Evolutionary conservation across 2,113 vertebrate genomes (phyloP), one percentile per base, ranked within the genome.

Genomic region (Acanthochromis polyacanthus): DNA sequence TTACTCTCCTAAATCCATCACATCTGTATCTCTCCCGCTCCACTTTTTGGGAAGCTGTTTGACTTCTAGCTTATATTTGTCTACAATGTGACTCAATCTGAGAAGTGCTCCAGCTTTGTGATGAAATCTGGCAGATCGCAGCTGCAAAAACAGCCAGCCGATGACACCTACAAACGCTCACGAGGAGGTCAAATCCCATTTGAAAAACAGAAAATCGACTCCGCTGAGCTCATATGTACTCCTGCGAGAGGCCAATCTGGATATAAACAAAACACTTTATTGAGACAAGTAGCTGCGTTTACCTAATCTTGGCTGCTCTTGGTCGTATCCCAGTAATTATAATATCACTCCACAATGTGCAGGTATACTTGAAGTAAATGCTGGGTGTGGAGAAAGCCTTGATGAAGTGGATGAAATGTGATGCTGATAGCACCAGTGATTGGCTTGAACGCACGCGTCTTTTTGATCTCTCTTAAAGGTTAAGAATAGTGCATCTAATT

Each of bases 181-280:
- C 1, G 17, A 68, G 25, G 50, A 75, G 46, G 57, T 84, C 20
- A 51, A 55, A 68, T 53, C 50, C 59, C 67, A 25, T 77, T 59
- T 43, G 56, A 71, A 46, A 53, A 50, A 36, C 64, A 62, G 57
- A 63, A 76, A 76, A 75, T 53, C 45, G 28, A 75, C 28, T 83
- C 70, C 17, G 51, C 12, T 25, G 65, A 28, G 61, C 45, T 70
- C 4, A 0, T n/a, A 62, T 66, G 40, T 50, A 50, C 38, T 10
- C 43, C 60, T 60, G 57, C 56, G 55, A 64, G 36, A 5, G 20
- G 61, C 23, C 75, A 74, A 45, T 64, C 46, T 17, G 19, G 60
- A 63, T 68, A 74, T 50, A 81, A 87, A 89, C 88, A 82, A 87
- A 89, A 20, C 77, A 74, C 83, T 83, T 69, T 67, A 75, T 76